Conservation (phyloP, 2,113 vertebrate genomes). For the Crotalus horridus region DNA sequence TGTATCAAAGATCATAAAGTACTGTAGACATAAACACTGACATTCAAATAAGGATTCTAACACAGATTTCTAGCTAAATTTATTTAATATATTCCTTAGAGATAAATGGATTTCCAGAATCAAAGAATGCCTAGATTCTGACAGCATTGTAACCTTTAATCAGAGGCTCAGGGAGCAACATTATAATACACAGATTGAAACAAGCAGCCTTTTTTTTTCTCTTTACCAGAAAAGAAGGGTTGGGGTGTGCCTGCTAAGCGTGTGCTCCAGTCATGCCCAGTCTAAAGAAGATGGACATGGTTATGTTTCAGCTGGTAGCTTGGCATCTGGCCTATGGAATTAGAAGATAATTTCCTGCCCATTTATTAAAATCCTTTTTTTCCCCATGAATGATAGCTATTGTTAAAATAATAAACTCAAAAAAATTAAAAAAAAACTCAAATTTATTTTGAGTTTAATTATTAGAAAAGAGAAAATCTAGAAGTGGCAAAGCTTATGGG, state of each 20-base stretch:
- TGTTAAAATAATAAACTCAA: not conserved
- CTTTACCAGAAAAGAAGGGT: not conserved
- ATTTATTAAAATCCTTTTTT: not conserved
- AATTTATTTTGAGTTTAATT: not conserved
- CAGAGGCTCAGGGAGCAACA: not conserved
- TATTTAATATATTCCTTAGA: not conserved
- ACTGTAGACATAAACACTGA: not conserved
- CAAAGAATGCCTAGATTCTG: not conserved
- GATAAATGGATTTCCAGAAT: not conserved
- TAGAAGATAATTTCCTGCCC: not conserved
- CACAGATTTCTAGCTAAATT: not conserved
- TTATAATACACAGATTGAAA: not conserved
- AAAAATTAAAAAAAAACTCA: not conserved
- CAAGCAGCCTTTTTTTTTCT: not conserved
- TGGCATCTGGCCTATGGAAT: not conserved
- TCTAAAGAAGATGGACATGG: not conserved
- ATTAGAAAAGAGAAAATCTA: too few relatives aligned
- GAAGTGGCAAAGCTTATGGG: too few relatives aligned
- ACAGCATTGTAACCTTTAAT: not conserved
- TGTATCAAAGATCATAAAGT: not conserved
- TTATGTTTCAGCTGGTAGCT: not conserved
- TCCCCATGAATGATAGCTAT: not conserved
- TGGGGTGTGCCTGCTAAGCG: not conserved
- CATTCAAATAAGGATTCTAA: not conserved
- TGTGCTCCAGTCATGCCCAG: not conserved